Base-by-base conservation (phyloP, 2,797 vertebrate genomes). In the Novumbra hubbsi region DNA sequence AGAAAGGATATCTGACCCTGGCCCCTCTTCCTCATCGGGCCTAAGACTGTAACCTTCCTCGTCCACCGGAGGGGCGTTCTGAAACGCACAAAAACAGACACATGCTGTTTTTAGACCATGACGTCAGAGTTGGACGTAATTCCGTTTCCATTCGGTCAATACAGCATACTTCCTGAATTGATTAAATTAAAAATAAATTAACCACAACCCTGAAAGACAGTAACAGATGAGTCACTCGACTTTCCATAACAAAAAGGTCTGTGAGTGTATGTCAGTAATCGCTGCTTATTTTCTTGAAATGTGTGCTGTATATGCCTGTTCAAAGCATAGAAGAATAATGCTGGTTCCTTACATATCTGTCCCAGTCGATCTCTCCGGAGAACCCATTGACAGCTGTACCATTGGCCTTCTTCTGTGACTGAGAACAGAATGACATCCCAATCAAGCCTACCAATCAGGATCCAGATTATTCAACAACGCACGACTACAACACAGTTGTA, bases 11-110 rank as follows among this genome's bases (percentile, higher is more conserved):
- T 94, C 90, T 88, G 65, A 87, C 67, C 80, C 87, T 17, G 15
- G 15, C 19, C 90, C 89, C 21, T 88, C 84, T 4, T 93, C 96
- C 73, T 99, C 97, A 6, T 99, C 98, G 0, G 98, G 98, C 85
- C 98, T 94, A 89, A 96, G 94, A 90, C 98, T 99, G 91, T 99
- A 99, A 19, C 98, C 98, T 89, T 99, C 97, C 8, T 99, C 97
- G 83, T 99, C 98, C 73, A 99, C 88, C 84, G 98, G 95, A 5
- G 98, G 98, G 0, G 97, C 96, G 76, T 98, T 99, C 97, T 99
- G 87, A 32, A 92, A 64, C 70, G 82, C 30, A 41, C 55, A 70
- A 16, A 4, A 14, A 52, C 21, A 60, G 32, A n/a, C 64, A 55
- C 24, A 19, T 8, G 3, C 3, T 45, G 1, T 55, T 15, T 52